Base-by-base conservation (phyloP, 2,888 invertebrate genomes). In the Drosophila borealis region DNA sequence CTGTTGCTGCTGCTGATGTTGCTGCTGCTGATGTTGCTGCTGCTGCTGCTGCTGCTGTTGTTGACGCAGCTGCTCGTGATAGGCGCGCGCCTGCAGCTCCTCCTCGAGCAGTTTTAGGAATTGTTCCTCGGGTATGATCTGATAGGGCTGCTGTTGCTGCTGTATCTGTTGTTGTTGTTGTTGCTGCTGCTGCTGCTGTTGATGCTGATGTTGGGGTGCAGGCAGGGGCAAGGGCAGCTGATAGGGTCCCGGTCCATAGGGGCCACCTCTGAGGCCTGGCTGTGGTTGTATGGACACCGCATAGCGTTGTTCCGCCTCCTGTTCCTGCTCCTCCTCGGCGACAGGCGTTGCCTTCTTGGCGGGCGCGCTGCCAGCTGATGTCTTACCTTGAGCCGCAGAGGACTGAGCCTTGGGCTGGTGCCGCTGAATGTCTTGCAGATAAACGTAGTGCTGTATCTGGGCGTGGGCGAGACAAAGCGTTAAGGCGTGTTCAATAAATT, bases 71-170 rank as follows among this genome's bases (percentile, higher is more conserved):
- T 88, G 86, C 57, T 91, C 91, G 39, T 91, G 90, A 42, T 89
- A 89, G 34, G 91, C 91, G 50, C 91, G 83, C 0, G 89, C 90
- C 64, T 91, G 91, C 10, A 92, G 64, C 64, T 92, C 92, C 42
- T 91, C 90, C 67, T 92, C 91, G 19, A 92, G 78, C 13, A 92
- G 77, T 56, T 90, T 92, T 0, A 92, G 70, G 34, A 92, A 90
- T 51, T 92, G 91, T 29, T 92, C 92, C 63, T 92, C 92, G 13
- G 91, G 91, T 70, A 91, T 88, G n/a, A 91, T 80, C 66, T 91
- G 91, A 64, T 90, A 91, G 11, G 84, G 90, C 48, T 84, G 81
- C 39, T 70, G 76, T 29, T 75, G 75, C 8, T 73, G 77, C 14
- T 62, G 72, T 11, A 53, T 66, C 2, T 76, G 80, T 11, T 51